Conservation (phyloP, 2,797 vertebrate species). For the Cuniculus paca region DNA sequence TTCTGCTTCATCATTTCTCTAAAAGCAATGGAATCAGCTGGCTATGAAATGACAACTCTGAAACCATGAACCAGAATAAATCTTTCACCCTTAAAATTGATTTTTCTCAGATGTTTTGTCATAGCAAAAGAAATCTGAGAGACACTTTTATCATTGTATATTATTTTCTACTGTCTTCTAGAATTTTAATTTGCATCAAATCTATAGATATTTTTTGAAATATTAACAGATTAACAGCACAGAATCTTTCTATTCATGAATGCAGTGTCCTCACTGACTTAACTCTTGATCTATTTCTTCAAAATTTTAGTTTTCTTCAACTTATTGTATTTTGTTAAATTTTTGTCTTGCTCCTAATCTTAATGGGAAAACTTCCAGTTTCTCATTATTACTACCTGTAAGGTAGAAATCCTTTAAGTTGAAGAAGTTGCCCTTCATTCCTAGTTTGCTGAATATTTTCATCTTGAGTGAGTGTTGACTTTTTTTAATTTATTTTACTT, state of each 20-base stretch:
- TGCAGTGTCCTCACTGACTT: neutral
- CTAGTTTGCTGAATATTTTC: neutral
- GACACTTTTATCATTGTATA: neutral
- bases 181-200: neutral
- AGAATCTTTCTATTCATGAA: neutral
- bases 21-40: neutral
- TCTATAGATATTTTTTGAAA: neutral
- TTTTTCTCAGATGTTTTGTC: neutral
- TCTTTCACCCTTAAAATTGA: neutral
- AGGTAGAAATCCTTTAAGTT: neutral
- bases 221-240: neutral
- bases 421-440: neutral
- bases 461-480: neutral
- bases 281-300: neutral
- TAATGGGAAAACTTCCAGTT: neutral
- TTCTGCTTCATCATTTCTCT: neutral
- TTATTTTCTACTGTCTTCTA: neutral
- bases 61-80: neutral
- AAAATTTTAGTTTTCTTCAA: neutral
- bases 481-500: neutral
- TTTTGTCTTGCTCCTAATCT: neutral
- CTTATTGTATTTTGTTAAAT: neutral
- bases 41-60: neutral
- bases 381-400: too few species aligned
- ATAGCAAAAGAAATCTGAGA: neutral